Evolutionary conservation across 2,797 vertebrate species (phyloP).

Genomic region (Diglossa cyanea): DNA sequence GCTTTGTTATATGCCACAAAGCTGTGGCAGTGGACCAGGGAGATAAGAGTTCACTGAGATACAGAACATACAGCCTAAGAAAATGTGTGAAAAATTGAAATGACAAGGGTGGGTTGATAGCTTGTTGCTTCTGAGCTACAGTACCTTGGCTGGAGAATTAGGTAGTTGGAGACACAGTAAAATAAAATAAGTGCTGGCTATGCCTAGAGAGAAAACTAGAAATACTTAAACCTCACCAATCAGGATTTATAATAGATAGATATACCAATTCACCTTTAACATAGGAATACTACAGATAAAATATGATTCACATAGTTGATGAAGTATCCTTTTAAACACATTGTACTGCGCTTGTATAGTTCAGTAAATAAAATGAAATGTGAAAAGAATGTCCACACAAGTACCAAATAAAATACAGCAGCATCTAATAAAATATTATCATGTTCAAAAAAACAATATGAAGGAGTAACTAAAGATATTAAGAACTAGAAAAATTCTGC

Average conservation of each 20-base stretch:
- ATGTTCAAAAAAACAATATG: neutral
- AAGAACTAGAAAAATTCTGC: neutral
- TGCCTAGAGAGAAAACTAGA: conserved; percentile 37
- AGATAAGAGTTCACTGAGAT: conserved; percentile 58
- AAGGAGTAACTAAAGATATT: neutral
- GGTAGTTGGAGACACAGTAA: neutral
- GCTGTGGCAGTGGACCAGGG: conserved; percentile 13
- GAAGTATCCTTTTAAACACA: neutral
- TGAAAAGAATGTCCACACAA: neutral
- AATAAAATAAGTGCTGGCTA: conserved; percentile 38
- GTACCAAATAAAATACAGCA: neutral
- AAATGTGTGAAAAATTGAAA: conserved; percentile 67
- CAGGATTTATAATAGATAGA: neutral
- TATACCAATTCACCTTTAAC: neutral
- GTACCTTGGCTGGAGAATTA: neutral
- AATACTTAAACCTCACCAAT: conserved; percentile 48
- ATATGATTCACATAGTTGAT: neutral
- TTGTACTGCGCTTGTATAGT: neutral
- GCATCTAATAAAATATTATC: neutral
- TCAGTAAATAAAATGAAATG: neutral
- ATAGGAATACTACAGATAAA: neutral
- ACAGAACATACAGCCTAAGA: conserved; percentile 30
- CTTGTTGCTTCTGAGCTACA: conserved; percentile 43
- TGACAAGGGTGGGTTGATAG: conserved; percentile 45
- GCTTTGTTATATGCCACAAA: conserved; percentile 49